These are phyloP conservation scores for Spilarctia lutea DNA, from an alignment of 2,888 invertebrate species.

Conservation along the genomic window DNA sequence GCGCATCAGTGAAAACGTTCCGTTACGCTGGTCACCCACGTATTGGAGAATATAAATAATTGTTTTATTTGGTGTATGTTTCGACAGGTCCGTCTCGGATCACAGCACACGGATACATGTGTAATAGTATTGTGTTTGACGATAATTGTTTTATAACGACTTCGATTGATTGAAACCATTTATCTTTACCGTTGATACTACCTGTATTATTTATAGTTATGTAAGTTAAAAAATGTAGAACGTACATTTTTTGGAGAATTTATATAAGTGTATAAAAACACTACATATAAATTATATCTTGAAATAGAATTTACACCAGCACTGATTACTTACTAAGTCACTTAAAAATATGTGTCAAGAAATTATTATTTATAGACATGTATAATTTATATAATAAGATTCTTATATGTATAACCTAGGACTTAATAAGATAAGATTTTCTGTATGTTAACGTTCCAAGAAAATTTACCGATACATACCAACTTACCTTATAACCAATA, in stretches of 20 bases:
- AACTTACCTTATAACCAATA: no score
- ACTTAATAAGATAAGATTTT: neutral
- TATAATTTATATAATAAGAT: no score
- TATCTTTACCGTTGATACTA: constrained; percentile 1
- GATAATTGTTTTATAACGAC: constrained; percentile 21
- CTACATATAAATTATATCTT: neutral
- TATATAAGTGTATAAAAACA: neutral
- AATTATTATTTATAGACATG: no score
- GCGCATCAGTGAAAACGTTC: constrained; percentile 18
- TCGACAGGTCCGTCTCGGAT: constrained; percentile 35
- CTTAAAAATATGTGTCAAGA: neutral
- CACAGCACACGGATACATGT: constrained; percentile 4
- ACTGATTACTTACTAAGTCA: neutral
- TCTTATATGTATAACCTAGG: no score
- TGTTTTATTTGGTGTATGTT: constrained; percentile 26
- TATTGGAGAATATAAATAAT: constrained; percentile 24
- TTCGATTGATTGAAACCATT: constrained; percentile 18
- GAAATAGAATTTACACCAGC: neutral
- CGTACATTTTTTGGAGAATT: neutral
- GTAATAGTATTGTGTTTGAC: constrained; percentile 19
- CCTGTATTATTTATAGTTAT: neutral
- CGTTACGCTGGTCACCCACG: constrained; percentile 25
- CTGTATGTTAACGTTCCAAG: no score
- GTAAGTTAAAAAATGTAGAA: neutral
- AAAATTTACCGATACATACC: no score